A percentile compares a stretch with the other conserved stretches of the same genome.
Conservation (phyloP, 2,113 vertebrate species). For the Cacatua alba region DNA sequence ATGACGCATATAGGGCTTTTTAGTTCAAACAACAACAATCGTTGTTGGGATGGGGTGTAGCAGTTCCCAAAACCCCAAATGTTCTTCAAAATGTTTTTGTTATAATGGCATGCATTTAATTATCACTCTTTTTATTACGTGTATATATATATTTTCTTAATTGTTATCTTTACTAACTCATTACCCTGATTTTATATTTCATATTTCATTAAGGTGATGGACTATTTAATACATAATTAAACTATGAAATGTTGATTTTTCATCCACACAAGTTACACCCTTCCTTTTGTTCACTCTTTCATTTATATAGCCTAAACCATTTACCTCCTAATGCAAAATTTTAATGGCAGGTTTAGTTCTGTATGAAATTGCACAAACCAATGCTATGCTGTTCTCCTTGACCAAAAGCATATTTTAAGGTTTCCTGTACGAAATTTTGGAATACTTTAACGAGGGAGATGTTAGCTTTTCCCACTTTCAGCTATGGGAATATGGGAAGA, state of each 20-base stretch:
- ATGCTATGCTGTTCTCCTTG: not conserved
- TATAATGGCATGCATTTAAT: not conserved
- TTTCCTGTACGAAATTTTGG: conserved; percentile 11
- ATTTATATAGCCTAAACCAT: not conserved
- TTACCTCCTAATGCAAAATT: not conserved
- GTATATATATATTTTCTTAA: not conserved
- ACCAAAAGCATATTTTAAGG: conserved; percentile 16
- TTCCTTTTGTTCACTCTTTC: not conserved
- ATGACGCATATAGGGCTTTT: not conserved
- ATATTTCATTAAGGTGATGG: not conserved
- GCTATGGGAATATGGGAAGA: conserved; percentile 2
- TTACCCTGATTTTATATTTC: not conserved
- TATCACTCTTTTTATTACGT: not conserved
- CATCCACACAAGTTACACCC: not conserved
- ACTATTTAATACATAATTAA: not conserved
- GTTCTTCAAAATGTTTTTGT: not conserved
- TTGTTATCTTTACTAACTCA: not conserved
- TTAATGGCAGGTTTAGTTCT: not conserved
- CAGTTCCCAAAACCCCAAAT: not conserved
- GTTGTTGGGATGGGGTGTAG: not conserved
- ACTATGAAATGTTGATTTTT: not conserved
- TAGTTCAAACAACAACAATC: conserved; percentile 6
- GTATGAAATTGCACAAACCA: not conserved
- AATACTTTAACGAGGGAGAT: not conserved
- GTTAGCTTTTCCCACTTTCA: conserved; percentile 3